Conservation (phyloP, 2,888 invertebrate species). For the Plusia festucae region DNA sequence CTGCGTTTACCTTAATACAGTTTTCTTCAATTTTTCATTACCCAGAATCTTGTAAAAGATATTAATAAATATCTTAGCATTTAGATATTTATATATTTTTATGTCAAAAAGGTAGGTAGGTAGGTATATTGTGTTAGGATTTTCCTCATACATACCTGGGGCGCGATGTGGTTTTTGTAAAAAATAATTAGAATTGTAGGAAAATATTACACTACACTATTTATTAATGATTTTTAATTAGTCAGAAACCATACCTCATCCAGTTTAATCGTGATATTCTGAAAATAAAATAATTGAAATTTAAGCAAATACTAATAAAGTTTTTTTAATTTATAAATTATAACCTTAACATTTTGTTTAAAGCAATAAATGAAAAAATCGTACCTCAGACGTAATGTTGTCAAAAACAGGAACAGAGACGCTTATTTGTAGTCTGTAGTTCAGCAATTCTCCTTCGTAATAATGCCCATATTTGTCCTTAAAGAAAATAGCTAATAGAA, state of each 20-base stretch:
- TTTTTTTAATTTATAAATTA: too few relatives aligned
- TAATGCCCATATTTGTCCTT: conserved; percentile 80
- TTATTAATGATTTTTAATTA: too few relatives aligned
- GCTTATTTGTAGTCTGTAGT: conserved; percentile 81
- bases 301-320: too few relatives aligned
- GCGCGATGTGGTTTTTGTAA: too few relatives aligned
- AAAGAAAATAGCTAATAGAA: conserved; percentile 8
- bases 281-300: conserved; percentile 63
- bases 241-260: conserved; percentile 71
- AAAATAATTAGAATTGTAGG: too few relatives aligned
- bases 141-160: too few relatives aligned
- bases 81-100: too few relatives aligned
- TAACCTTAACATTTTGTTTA: background rate
- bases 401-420: conserved; percentile 85
- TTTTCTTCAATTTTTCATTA: too few relatives aligned
- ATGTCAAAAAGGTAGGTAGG: too few relatives aligned
- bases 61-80: background rate
- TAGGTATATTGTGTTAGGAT: too few relatives aligned
- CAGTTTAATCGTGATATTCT: conserved; percentile 80
- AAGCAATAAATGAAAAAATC: conserved; percentile 9
- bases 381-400: conserved; percentile 75
- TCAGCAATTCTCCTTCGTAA: conserved; percentile 78
- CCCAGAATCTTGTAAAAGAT: background rate
- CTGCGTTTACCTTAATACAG: background rate
- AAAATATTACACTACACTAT: too few relatives aligned